Evolutionary conservation across 2,888 invertebrate species (phyloP).

Genomic region (Deilephila elpenor): DNA sequence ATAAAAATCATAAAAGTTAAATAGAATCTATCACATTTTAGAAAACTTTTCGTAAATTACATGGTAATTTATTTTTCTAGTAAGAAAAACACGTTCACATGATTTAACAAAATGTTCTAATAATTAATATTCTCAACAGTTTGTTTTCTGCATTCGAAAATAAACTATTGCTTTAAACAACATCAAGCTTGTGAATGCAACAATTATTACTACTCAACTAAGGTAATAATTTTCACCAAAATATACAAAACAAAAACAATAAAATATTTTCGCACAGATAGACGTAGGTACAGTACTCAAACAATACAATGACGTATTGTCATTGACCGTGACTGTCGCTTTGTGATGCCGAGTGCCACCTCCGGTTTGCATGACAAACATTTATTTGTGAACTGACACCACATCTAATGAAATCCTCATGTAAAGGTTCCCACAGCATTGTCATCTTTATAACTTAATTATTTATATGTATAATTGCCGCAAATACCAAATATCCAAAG

Average conservation of each 20-base stretch:
- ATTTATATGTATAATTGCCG: neutral
- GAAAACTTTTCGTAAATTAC: too few species aligned
- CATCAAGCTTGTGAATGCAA: neutral
- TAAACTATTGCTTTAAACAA: neutral
- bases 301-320: conserved; percentile 26
- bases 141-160: neutral
- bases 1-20: too few species aligned
- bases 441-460: neutral
- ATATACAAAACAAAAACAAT: neutral
- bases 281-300: neutral
- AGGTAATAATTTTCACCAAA: neutral
- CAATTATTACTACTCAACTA: neutral
- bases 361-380: conserved; percentile 5
- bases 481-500: too few species aligned
- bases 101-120: too few species aligned
- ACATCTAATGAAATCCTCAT: neutral
- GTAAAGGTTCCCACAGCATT: neutral
- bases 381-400: conserved; percentile 8
- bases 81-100: too few species aligned
- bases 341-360: conserved; percentile 18
- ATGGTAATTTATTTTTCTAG: too few species aligned
- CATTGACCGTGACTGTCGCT: conserved; percentile 32
- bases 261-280: neutral
- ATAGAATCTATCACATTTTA: too few species aligned
- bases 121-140: neutral